Base-by-base conservation (phyloP, 2,113 vertebrate species). In the Ceratotherium simum region DNA sequence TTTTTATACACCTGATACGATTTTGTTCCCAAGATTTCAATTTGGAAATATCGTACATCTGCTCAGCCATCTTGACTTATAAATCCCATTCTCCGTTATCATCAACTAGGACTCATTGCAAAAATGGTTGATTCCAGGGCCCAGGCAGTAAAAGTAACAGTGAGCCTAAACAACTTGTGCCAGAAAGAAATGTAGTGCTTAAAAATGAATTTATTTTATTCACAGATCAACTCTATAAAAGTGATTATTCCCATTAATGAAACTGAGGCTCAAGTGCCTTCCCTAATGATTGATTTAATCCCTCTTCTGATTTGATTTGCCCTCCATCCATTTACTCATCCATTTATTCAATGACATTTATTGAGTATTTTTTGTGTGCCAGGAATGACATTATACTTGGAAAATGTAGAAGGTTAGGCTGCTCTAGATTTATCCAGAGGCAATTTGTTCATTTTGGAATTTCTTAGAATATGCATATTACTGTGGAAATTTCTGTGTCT, bases 121-220 rank as follows among this genome's bases (percentile, higher is more conserved):
- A 33, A 90, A 33, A 91, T 13, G 13, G 16, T 3, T 60, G 18
- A 69, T 75, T 94, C 65, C 79, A 93, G 33, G 2, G 12, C 42
- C 5, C 11, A 96, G 10, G 14, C 8, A 87, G 42, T 20, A 80
- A 92, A 80, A 73, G 21, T 60, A 78, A 92, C 95, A 86, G 29
- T 72, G 18, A 88, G 36, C 6, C 60, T 95, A 94, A 88, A 87
- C 48, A 70, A 64, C 56, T 39, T 83, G 33, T 88, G 60, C 42
- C 79, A 81, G 42, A 92, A 96, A 70, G 69, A 95, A 90, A 72
- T 4, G 4, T 58, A 39, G 60, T 90, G 11, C 29, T 81, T 76
- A 93, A 90, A 91, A 93, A 62, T 10, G 8, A 81, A 89, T 95
- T 84, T 5, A 95, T 96, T 95, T 96, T 79, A 79, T 92, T 95